These are phyloP conservation scores for Bombylius major DNA, from an alignment of 2,888 invertebrate species.

Conservation along the genomic window DNA sequence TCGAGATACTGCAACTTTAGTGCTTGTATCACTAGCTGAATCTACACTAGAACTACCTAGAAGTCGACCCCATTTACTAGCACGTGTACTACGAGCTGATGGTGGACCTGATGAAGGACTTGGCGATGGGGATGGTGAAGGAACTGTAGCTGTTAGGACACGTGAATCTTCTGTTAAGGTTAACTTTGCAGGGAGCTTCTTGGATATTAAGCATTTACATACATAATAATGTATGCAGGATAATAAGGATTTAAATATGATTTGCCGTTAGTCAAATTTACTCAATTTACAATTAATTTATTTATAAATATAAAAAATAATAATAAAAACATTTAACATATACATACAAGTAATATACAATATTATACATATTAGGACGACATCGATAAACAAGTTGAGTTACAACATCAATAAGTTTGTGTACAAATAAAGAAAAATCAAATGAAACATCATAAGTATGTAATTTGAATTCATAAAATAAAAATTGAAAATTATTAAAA, in stretches of 20 bases:
- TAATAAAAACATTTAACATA: background rate
- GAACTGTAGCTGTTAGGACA: slow-evolving; percentile 31
- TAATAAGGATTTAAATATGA: background rate
- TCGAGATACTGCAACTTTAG: slow-evolving; percentile 42
- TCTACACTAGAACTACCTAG: slow-evolving; percentile 68
- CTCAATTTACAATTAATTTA: too few species aligned
- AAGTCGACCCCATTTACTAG: slow-evolving; percentile 71
- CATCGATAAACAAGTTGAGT: too few species aligned
- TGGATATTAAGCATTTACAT: slow-evolving; percentile 18
- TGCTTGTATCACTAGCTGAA: slow-evolving; percentile 51
- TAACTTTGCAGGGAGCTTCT: slow-evolving; percentile 38
- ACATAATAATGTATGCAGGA: background rate
- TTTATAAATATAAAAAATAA: background rate
- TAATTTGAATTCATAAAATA: too few species aligned
- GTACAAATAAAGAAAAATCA: too few species aligned
- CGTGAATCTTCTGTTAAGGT: slow-evolving; percentile 38
- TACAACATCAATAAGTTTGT: too few species aligned
- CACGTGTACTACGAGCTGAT: slow-evolving; percentile 41
- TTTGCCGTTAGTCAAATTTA: slow-evolving; percentile 1
- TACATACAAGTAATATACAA: too few species aligned
- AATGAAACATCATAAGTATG: too few species aligned
- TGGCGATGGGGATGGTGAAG: slow-evolving; percentile 36
- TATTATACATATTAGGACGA: too few species aligned
- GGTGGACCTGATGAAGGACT: slow-evolving; percentile 39
- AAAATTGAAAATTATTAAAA: too few species aligned